Evolutionary conservation across 2,113 vertebrate genomes (phyloP), one percentile per base, ranked within the genome.

Genomic region (Mustela lutreola): DNA sequence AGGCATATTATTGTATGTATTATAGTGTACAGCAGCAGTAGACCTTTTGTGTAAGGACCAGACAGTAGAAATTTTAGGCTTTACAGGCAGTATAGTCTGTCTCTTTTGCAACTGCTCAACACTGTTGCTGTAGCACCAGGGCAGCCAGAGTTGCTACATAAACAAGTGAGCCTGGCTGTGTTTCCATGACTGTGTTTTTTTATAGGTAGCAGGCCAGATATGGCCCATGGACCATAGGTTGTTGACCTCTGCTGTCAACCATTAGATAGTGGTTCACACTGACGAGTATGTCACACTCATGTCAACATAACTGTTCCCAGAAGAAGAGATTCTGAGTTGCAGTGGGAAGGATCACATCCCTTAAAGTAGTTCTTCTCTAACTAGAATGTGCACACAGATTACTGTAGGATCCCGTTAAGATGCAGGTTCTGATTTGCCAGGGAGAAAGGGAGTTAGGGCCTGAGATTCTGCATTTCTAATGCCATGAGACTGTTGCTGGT

Each of bases 391-490:
- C 11, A 56, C 33, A 36, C 8, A 11, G 1, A 75, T 89, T 67
- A 81, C 76, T 11, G 67, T 22, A 24, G 39, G 71, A 56, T 31
- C 58, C 73, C 90, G 1, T 87, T 19, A 79, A n/a, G 45, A 42
- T 80, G 9, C n/a, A 50, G 7, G 45, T 78, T 93, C 81, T 94
- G 33, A 70, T 85, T 94, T 45, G 70, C 58, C 12, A 42, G 10
- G 42, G 42, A 26, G 26, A 31, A 7, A 67, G 19, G 80, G 39
- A 90, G 53, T 56, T 94, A 73, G 33, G 42, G 15, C 58, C 71
- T 81, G 42, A 91, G 78, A 63, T 24, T 86, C 82, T 89, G 33
- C 36, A 65, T 91, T 81, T 79, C 65, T 91, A 76, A 88, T 5
- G 78, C 58, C 7, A 26, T 48, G 62, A 60, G 31, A 31, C 75